These are phyloP conservation scores for Lontra canadensis DNA, from an alignment of 2,113 vertebrate species.

Conservation along the genomic window DNA sequence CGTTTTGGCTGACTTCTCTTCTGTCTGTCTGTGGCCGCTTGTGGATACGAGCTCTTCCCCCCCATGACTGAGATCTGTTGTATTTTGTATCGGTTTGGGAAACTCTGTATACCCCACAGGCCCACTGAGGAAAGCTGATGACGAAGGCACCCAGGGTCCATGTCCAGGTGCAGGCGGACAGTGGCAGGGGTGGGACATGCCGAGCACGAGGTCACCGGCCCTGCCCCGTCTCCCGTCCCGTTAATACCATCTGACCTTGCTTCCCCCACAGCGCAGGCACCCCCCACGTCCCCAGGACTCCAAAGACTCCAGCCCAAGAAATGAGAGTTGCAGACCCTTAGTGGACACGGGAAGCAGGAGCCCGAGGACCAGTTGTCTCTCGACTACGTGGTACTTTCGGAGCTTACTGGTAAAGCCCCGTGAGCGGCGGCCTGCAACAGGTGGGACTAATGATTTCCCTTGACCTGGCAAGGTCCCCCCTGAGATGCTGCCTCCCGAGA, in stretches of 20 bases:
- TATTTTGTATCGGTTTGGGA: not conserved
- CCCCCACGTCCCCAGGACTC: fast-evolving
- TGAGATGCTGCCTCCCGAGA: not conserved
- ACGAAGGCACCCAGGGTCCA: fast-evolving
- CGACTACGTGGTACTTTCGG: fast-evolving
- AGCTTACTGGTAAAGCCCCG: not conserved
- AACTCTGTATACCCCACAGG: not conserved
- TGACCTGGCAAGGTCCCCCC: not conserved
- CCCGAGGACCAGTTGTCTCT: not conserved
- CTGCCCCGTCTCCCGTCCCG: fast-evolving
- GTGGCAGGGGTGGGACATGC: not conserved
- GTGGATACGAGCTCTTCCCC: fast-evolving
- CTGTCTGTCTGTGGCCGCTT: fast-evolving
- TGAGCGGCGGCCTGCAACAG: fast-evolving
- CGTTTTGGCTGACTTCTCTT: not conserved
- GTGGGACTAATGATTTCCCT: fast-evolving
- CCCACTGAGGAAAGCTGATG: not conserved
- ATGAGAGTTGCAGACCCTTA: fast-evolving
- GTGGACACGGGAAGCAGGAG: not conserved
- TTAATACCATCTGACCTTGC: not conserved
- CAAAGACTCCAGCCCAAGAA: not conserved
- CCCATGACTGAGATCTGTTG: not conserved
- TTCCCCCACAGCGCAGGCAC: fast-evolving
- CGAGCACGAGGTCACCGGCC: not conserved
- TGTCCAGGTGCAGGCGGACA: not conserved